phyloP scores from a whole-genome alignment of 1,140 invertebrate species.

The Brachionus manjavacas region DNA sequence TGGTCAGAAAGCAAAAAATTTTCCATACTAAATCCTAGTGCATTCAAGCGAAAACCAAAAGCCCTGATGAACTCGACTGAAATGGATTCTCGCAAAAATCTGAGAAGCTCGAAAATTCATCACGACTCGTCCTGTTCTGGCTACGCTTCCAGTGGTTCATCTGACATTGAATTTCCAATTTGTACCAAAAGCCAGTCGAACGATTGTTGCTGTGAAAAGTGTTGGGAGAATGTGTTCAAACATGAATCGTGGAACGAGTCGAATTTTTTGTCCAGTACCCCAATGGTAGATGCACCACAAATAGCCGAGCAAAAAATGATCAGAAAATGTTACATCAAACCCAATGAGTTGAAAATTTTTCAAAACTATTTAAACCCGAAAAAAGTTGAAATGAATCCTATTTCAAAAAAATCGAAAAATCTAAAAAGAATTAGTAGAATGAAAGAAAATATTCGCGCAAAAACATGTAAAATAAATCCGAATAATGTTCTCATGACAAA shows the following conservation, averaged over 20 bases:
- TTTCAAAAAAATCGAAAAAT: not conserved
- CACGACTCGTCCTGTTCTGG: not conserved
- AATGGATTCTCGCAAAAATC: not conserved
- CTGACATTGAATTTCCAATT: not conserved
- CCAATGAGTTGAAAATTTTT: not conserved
- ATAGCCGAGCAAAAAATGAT: not conserved
- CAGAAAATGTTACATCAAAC: not conserved
- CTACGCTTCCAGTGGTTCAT: not conserved
- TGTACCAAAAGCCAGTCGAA: not conserved
- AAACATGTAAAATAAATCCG: not conserved
- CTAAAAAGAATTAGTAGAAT: slow-evolving; percentile 3
- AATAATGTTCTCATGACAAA: not conserved
- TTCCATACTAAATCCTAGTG: not conserved
- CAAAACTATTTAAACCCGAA: not conserved
- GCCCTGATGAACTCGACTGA: not conserved
- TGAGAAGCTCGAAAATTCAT: not conserved
- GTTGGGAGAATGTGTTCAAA: not conserved
- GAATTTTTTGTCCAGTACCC: not conserved
- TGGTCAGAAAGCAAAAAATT: not conserved
- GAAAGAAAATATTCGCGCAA: not conserved
- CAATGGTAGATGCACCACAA: not conserved
- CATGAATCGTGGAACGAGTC: not conserved
- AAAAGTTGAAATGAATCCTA: not conserved
- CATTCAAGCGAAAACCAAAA: not conserved
- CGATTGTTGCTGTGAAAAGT: not conserved